Evolutionary conservation across 30 jellyfish, hydroid and myxozoan genomes (phyloP), one percentile per base, ranked within the genome.

Genomic region (Hydractinia symbiolongicarpus): DNA sequence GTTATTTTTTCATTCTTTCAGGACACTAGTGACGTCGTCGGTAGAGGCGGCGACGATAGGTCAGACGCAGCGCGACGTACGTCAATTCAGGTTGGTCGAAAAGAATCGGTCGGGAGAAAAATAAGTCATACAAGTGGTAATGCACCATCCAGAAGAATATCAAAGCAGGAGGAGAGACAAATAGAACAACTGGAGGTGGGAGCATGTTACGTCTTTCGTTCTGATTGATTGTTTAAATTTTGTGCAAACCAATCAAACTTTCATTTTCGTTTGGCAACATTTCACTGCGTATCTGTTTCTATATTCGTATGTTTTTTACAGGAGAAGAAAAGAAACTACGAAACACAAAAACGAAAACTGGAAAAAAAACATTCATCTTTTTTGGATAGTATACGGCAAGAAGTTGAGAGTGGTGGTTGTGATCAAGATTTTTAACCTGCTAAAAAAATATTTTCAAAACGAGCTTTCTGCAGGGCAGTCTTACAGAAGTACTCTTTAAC

Each of bases 361-460:
- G 77, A 61, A 56, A 16, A 79, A 78, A 81, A 78, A n/a, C 82
- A 75, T 51, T 75, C 96, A 19, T 68, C 95, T n/a, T 90, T 90
- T 74, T 81, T 90, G 58, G 97, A 90, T 70, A 85, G 95, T 71
- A 86, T 90, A 51, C 96, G 97, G 13, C 88, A 72, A 75, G 97
- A 90, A 11, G 58, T 90, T 68, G 97, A 90, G 20, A 90, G 64
- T 20, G 78, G 88, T 17, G 73, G 50, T 53, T 76, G 30, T 10
- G 86, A 60, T 9, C 70, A 67, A n/a, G 60, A 77, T 61, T 77
- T 77, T 66, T 77, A 66, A 54, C 19, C 16, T 44, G 9, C 74
- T 2, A 64, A 44, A 13, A 30, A 30, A 30, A 30, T 30, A 30
- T 30, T 30, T 30, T 30, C 44, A 30, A 30, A 30, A 30, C 44